Evolutionary conservation across 2,113 vertebrate genomes (phyloP), one percentile per base, ranked within the genome.

Genomic region (Pteronura brasiliensis): DNA sequence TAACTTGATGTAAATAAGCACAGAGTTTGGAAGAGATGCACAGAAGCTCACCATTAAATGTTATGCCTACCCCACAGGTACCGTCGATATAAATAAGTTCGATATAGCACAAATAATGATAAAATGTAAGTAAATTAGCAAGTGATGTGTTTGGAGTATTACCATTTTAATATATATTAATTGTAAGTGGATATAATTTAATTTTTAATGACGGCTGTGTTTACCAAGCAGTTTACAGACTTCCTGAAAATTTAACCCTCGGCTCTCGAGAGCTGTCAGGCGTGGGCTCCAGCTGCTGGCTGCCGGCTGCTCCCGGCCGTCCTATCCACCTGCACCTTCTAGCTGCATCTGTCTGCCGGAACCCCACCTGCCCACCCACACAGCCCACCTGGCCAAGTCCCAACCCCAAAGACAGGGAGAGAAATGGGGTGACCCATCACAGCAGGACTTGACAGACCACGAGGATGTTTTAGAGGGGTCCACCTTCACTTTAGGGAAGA

Each of bases 171-270:
- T 31, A 59, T 67, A 94, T 72, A 5, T 80, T 79, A 72, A 25
- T 92, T 74, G 1, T 90, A 59, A 93, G 20, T 55, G 79, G 80
- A n/a, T 52, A 55, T 23, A 18, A 92, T 83, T 95, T 77, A 61
- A 92, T 88, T 44, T 85, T 90, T 72, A 86, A 57, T 36, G 57
- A 72, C 11, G n/a, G 44, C 63, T 18, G 12, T 52, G 9, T 96
- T 59, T 72, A 80, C 71, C 63, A 47, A 36, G 52, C 25, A 29
- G 61, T 7, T 47, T 47, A 77, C 42, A 77, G 47, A 77, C 42
- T 17, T 77, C 42, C 25, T 15, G 72, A 76, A 44, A 31, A 79
- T 23, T 29, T 31, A 59, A n/a, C 34, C 20, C 12, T 12, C 12
- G 0, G 47, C 79, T 89, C 39, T 17, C 1, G 2, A 29, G 63